Evolutionary conservation across 1,140 invertebrate genomes (phyloP), one percentile per base, ranked within the genome.

Genomic region (Dendroctonus valens): DNA sequence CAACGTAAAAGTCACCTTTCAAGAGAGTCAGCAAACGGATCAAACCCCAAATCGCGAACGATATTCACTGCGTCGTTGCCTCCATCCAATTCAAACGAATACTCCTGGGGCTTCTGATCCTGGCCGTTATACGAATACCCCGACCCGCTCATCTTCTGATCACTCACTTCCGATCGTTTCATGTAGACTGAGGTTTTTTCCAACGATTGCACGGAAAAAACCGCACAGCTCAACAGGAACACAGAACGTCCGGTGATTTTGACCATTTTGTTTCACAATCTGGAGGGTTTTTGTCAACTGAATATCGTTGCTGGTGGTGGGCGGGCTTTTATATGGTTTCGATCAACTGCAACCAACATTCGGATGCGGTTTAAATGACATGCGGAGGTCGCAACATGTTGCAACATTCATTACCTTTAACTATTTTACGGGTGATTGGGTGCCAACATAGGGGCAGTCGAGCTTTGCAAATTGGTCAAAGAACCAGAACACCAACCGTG

Each of bases 1-100:
- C 26, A 26, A 26, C 3, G 26, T 26, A 26, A 26, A 26, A 62
- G 52, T 49, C 50, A 58, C 63, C 54, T 62, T 62, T 6, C 6
- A 40, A 42, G 38, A 15, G 7, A 7, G 7, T 53, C 49, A 4
- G 26, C 40, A 41, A 65, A 57, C 5, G 63, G 54, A 50, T 65
- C 53, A 38, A 58, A 65, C 5, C 63, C 63, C 44, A 65, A 58
- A 48, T 65, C 63, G 14, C 14, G 26, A 11, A 65, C 14, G 37
- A 58, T 58, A n/a, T 44, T 41, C 11, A 65, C 48, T 41, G 53
- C 63, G 9, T 55, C 76, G 5, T 41, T 68, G 6, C 63, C 76
- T 46, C 75, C 40, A n/a, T 14, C 57, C 44, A 60, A 38, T 41
- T 65, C 54, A 14, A 65, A 59, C 81, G 57, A 67, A 61, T 38